Conservation (phyloP, 2,888 invertebrate genomes). For the Ochropleura plecta region DNA sequence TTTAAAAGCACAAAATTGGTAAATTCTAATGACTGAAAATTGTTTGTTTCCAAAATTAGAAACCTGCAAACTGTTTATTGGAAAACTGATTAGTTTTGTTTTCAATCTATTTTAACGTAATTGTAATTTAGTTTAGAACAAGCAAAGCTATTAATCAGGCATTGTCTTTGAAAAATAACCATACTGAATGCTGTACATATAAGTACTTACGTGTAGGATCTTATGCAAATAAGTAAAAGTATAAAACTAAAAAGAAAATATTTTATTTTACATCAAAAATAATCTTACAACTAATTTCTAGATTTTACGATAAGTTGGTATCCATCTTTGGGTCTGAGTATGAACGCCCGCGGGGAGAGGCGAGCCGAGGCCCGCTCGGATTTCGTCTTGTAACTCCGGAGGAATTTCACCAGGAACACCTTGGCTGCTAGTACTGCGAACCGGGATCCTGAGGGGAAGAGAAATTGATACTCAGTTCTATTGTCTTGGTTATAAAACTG, state of each 20-base stretch:
- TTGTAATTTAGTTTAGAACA: slow-evolving; percentile 3
- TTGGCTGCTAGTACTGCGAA: slow-evolving; percentile 82
- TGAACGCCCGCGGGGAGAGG: slow-evolving; percentile 75
- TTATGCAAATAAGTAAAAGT: no score
- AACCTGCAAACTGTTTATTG: not conserved
- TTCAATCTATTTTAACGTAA: not conserved
- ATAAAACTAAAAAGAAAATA: not conserved
- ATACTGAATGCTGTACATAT: slow-evolving; percentile 5
- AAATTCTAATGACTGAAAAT: slow-evolving; percentile 14
- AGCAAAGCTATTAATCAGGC: not conserved
- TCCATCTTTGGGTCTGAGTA: slow-evolving; percentile 77
- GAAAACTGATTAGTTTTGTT: not conserved
- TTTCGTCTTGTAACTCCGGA: slow-evolving; percentile 71
- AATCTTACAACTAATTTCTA: slow-evolving; percentile 49
- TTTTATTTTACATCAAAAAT: not conserved
- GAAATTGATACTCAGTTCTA: not conserved
- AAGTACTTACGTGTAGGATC: no score
- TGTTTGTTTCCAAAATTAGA: not conserved
- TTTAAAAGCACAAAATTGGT: slow-evolving; percentile 11
- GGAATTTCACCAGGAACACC: slow-evolving; percentile 76
- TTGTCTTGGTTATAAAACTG: not conserved
- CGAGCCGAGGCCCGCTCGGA: slow-evolving; percentile 58
- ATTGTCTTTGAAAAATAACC: not conserved
- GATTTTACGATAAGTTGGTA: slow-evolving; percentile 73
- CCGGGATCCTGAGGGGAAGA: slow-evolving; percentile 74